Conservation (phyloP, 92 coral and sea anemone genomes). For the Epizoanthus ramosus region DNA sequence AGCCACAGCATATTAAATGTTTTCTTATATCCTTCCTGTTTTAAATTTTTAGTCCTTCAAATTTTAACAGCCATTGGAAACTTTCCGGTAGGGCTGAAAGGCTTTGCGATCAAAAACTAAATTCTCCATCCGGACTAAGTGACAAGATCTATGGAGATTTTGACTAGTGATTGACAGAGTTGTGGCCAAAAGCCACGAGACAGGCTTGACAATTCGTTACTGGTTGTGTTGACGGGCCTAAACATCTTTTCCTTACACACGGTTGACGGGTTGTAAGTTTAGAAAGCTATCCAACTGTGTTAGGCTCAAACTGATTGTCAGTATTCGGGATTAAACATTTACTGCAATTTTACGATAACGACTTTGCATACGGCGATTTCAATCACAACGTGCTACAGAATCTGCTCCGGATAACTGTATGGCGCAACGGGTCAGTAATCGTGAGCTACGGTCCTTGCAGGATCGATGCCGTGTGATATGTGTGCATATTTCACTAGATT, state of each 20-base stretch:
- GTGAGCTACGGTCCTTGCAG: constrained; percentile 63
- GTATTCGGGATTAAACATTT: constrained; percentile 94
- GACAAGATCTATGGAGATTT: constrained; percentile 98
- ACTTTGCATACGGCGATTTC: constrained; percentile 81
- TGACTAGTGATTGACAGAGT: constrained; percentile 99
- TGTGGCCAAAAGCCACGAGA: constrained; percentile 99
- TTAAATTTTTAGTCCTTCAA: constrained; percentile 45
- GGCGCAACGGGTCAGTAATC: constrained; percentile 99
- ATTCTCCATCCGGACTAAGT: constrained; percentile 80
- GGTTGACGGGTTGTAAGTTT: constrained; percentile 99
- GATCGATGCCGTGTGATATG: constrained; percentile 57
- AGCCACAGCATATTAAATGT: constrained; percentile 38
- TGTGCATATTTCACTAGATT: constrained; percentile 55
- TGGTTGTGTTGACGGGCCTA: constrained; percentile 99
- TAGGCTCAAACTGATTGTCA: constrained; percentile 99
- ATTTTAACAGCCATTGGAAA: constrained; percentile 38
- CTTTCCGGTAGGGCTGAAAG: constrained; percentile 38
- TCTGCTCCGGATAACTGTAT: constrained; percentile 75
- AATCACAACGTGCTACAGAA: constrained; percentile 63
- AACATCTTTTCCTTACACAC: constrained; percentile 93
- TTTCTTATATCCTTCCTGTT: constrained; percentile 66
- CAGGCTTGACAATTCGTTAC: constrained; percentile 99
- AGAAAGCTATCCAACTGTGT: constrained; percentile 99
- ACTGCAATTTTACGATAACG: constrained; percentile 97
- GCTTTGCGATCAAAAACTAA: constrained; percentile 65